phyloP scores from a whole-genome alignment of 2,797 vertebrate species.

The Synanceia verrucosa region DNA sequence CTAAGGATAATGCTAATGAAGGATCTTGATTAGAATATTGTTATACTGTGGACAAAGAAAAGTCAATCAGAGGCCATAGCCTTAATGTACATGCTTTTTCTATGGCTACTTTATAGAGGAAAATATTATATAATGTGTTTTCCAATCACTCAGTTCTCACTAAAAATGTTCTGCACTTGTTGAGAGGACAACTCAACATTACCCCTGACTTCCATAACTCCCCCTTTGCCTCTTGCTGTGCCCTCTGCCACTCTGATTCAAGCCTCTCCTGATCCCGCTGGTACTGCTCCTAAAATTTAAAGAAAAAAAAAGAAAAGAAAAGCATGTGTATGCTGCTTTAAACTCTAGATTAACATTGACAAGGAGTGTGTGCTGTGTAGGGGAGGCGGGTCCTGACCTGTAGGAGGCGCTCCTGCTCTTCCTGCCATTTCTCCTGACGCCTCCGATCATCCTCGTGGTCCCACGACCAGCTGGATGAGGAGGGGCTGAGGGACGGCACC shows the following conservation, averaged over 20 bases:
- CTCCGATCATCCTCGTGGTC: conserved; percentile 91
- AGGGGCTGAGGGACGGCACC: conserved; percentile 88
- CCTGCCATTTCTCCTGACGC: conserved; percentile 95
- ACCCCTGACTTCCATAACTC: conserved; percentile 85
- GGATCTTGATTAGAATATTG: not conserved
- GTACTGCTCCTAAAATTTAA: conserved; percentile 89
- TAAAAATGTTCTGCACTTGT: not conserved
- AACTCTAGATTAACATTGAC: not conserved
- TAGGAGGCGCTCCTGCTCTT: conserved; percentile 93
- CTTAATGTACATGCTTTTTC: not conserved
- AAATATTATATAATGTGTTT: not conserved
- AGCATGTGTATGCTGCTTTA: not conserved
- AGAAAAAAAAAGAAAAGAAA: conserved; percentile 10
- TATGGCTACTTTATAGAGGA: not conserved
- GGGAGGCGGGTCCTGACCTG: conserved; percentile 81
- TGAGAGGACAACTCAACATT: conserved; percentile 15
- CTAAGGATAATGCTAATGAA: too few species aligned
- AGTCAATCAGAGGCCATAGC: not conserved
- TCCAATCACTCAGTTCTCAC: not conserved
- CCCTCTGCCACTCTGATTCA: conserved; percentile 89
- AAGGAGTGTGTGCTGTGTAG: not conserved
- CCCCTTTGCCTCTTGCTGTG: conserved; percentile 85
- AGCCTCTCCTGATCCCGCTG: conserved; percentile 90
- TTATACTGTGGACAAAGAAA: too few species aligned
- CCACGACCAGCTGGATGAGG: conserved; percentile 90